Evolutionary conservation across 2,888 invertebrate species (phyloP).

Genomic region (Harpagoxenus sublaevis): DNA sequence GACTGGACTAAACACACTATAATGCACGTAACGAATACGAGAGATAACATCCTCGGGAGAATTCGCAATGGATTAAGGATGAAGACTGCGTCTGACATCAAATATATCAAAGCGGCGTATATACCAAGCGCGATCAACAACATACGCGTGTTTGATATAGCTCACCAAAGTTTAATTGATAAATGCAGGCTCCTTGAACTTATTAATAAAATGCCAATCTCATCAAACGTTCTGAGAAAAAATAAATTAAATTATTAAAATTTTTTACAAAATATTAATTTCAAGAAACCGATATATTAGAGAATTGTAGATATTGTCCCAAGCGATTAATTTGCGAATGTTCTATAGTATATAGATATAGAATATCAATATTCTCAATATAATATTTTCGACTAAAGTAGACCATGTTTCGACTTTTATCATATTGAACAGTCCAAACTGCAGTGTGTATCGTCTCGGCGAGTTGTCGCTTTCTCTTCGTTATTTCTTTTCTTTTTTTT

Average conservation of each 20-base stretch:
- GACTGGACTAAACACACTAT: constrained; percentile 42
- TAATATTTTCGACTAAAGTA: not conserved
- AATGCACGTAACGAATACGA: constrained; percentile 45
- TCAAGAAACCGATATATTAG: not conserved
- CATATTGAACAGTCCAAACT: not conserved
- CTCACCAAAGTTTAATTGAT: not conserved
- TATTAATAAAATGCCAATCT: not conserved
- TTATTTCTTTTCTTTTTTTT: not conserved
- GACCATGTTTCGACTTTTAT: not conserved
- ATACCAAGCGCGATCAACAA: not conserved
- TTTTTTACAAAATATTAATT: not conserved
- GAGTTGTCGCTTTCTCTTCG: constrained; percentile 18
- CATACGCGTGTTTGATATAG: not conserved
- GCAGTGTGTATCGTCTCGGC: not conserved
- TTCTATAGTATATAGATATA: not conserved
- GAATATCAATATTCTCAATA: not conserved
- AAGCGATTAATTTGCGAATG: not conserved
- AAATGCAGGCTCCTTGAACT: not conserved
- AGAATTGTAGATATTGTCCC: not conserved
- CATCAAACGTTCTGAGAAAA: not conserved
- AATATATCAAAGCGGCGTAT: not conserved
- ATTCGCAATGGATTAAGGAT: not conserved
- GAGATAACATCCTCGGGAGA: constrained; percentile 21
- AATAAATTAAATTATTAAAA: not conserved
- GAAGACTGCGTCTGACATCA: constrained; percentile 4